Conservation (phyloP, 1,140 invertebrate species). For the Ceratina calcarata region DNA sequence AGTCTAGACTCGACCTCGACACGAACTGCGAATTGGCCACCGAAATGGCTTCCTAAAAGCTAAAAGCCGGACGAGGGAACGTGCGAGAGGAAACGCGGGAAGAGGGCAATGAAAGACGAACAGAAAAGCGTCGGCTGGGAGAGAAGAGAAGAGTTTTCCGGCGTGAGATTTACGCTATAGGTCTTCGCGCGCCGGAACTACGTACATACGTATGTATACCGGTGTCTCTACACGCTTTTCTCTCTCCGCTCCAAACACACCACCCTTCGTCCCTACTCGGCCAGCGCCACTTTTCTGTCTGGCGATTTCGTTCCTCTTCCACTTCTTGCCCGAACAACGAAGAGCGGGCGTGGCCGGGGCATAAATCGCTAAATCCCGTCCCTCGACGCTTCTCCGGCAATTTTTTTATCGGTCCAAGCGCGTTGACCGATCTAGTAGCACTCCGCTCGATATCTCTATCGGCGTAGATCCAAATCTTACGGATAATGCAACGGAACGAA, state of each 20-base stretch:
- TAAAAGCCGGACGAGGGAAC: slow-evolving; percentile 62
- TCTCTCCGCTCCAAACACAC: slow-evolving; percentile 37
- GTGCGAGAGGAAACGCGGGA: slow-evolving; percentile 22
- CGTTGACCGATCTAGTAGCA: not conserved
- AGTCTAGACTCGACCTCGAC: slow-evolving; percentile 9
- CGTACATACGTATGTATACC: slow-evolving; percentile 47
- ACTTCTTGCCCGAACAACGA: slow-evolving; percentile 54
- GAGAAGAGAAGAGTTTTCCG: slow-evolving; percentile 52
- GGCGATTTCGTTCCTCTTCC: slow-evolving; percentile 49
- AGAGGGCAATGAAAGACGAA: slow-evolving; percentile 19
- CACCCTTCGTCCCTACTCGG: not conserved
- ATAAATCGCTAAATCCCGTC: slow-evolving; percentile 71
- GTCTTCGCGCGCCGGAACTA: slow-evolving; percentile 59
- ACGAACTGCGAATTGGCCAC: slow-evolving; percentile 25
- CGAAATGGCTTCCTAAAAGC: slow-evolving; percentile 61
- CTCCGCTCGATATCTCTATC: not conserved
- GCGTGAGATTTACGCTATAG: slow-evolving; percentile 63
- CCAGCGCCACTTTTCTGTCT: slow-evolving; percentile 34
- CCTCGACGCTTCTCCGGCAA: slow-evolving; percentile 46
- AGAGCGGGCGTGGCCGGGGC: slow-evolving; percentile 66
- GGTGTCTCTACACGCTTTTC: slow-evolving; percentile 50
- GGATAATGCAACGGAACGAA: too few relatives aligned
- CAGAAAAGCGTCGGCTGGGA: slow-evolving; percentile 6
- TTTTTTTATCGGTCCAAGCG: too few relatives aligned
- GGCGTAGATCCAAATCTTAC: too few relatives aligned